Evolutionary conservation across 30 jellyfish, hydroid and myxozoan genomes (phyloP), one percentile per base, ranked within the genome.

Genomic region (Hydra vulgaris): DNA sequence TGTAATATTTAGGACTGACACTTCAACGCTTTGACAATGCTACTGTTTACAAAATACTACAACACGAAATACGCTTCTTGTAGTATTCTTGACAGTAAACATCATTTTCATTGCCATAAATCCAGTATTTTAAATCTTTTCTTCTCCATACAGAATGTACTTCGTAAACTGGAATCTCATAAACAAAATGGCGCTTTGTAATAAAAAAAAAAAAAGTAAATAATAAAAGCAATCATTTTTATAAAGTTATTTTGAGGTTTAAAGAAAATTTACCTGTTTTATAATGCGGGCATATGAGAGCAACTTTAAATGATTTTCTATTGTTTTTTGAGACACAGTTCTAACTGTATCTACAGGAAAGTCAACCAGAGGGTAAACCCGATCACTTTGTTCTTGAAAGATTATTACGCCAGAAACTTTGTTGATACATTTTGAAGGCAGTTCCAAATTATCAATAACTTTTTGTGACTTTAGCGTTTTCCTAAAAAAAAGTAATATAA

Each of bases 31-130:
- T n/a, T n/a, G n/a, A n/a, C n/a, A n/a, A n/a, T n/a, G n/a, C n/a
- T n/a, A n/a, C n/a, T n/a, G n/a, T n/a, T n/a, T 40, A 40, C 61
- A 40, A 40, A 40, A 40, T 5, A 40, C 61, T 40, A 81, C 97
- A 89, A n/a, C 97, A 95, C 19, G 91, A 74, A 74, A 90, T 79
- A 53, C 97, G 86, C 77, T 86, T 92, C 73, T 84, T 87, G 8
- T 95, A 96, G 70, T 86, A 86, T 68, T 86, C 96, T 55, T 95
- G 97, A 81, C 95, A 91, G 53, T 86, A 87, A 26, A 91, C 96
- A 53, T 82, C 85, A 75, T 83, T 88, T 73, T 91, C 97, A 54
- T 79, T 79, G 8, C 97, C 96, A 56, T 82, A 91, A 22, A 86
- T 96, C 97, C 97, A 91, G 84, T 85, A 91, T 7, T 85, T 84